Conservation (phyloP, 2,113 vertebrate species). For the Mastomys natalensis region DNA sequence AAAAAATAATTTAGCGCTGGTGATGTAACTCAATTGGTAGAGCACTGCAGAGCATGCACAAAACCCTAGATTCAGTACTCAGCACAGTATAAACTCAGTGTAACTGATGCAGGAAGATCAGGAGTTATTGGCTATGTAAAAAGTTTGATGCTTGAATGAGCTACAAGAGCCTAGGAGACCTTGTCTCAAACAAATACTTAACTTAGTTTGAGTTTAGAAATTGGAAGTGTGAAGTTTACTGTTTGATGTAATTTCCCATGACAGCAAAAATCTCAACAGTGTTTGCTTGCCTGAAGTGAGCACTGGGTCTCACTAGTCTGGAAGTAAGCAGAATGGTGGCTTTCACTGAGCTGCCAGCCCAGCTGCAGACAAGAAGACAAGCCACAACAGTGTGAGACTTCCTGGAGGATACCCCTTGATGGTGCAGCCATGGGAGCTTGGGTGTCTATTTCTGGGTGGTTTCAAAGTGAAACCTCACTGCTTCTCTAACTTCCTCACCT, state of each 20-base stretch:
- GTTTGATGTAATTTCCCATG: neutral
- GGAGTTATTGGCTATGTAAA: neutral
- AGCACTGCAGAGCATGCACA: neutral
- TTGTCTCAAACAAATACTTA: neutral
- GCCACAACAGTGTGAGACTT: neutral
- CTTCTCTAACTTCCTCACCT: conserved; percentile 23
- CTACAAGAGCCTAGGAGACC: neutral
- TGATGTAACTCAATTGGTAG: neutral
- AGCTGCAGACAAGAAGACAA: neutral
- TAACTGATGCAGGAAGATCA: neutral
- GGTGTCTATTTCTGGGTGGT: conserved; percentile 25
- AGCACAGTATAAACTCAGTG: neutral
- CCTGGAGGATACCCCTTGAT: neutral
- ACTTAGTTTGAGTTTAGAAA: conserved; percentile 16
- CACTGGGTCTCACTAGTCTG: neutral
- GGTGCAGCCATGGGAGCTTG: neutral
- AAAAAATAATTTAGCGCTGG: neutral
- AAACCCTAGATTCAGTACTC: neutral
- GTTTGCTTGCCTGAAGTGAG: neutral
- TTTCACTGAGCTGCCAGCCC: neutral
- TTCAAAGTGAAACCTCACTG: conserved; percentile 51
- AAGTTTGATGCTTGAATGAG: neutral
- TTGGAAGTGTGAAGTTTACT: conserved; percentile 24
- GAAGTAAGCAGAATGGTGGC: neutral
- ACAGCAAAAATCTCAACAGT: conserved; percentile 23